Evolutionary conservation across 2,888 invertebrate species (phyloP), one percentile per base, ranked within the genome.

Genomic region (Agriotes lineatus): DNA sequence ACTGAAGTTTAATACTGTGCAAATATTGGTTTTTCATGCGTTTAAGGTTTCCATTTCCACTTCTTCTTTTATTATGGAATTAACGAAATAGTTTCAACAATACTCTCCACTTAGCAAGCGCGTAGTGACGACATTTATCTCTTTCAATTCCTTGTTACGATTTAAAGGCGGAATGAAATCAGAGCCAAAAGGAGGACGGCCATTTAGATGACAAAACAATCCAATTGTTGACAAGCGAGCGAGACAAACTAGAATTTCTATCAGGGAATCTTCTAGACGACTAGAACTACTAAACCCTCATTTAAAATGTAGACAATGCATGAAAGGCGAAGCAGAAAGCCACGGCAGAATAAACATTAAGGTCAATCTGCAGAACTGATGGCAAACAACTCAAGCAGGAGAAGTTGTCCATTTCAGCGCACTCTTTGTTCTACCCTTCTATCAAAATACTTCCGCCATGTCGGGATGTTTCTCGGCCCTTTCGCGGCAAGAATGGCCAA

Each of bases 361-460:
- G 68, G 63, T 68, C 63, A 58, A 63, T 63, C 63, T 63, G 50
- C 44, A 68, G 58, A 68, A 68, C 68, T 58, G 68, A 68, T 63
- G 62, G 63, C 68, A 33, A 67, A 62, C 68, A 68, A 68, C 63
- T 68, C 63, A 25, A 68, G 68, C 68, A 68, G 37, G 63, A 68
- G 62, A 68, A 68, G 68, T 68, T 68, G 58, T 54, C 62, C 67
- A 68, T 68, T 68, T 68, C 52, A 68, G 50, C 57, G 61, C 50
- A 57, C 68, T 59, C 68, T 68, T 68, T 68, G 68, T 68, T 68
- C 68, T 63, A 63, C 39, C 63, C 56, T 63, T 68, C 63, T 63
- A 58, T 68, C 68, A 68, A 68, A 68, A 68, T 63, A 63, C 62
- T 68, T 68, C 68, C 68, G 68, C 59, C 62, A 63, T 59, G 68